Base-by-base conservation (phyloP, 2,888 invertebrate species). In the Mechanitis messenoides region DNA sequence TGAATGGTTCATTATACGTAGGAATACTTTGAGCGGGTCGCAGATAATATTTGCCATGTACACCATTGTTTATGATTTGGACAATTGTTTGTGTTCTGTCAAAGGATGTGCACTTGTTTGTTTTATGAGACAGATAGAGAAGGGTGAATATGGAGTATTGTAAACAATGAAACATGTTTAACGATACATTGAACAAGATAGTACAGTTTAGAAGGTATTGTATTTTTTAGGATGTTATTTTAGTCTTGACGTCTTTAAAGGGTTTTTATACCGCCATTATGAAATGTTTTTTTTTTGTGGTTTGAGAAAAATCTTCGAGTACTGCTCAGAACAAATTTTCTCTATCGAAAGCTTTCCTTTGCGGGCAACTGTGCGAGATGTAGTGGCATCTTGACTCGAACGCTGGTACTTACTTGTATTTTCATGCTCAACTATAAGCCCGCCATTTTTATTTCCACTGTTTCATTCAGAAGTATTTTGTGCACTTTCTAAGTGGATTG, bases 21-120 rank as follows among this genome's bases (percentile, higher is more conserved):
- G 87, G 86, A 86, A 84, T 85, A 84, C 83, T 84, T 82, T 81
- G 85, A 81, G 69, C 78, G 78, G 80, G 79, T 74, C 74, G 74
- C 76, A 79, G 84, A 85, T 87, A 84, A 87, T 90, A 85, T 88
- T 89, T 89, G 90, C 88, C 77, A 85, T 87, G 85, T 87, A 80
- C 79, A 85, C 85, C 82, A 89, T 90, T 90, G 90, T 90, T 89
- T 89, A 89, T 87, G 86, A 87, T 88, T 87, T 85, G 79, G 84
- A 84, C 87, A 85, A 89, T 88, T 90, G 89, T 90, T 88, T 90
- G 87, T 83, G 81, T 83, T 77, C 80, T 81, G 87, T 88, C 89
- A 90, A 89, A 90, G 89, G 89, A 88, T 88, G 89, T 76, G 84
- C 89, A 87, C 82, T 89, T 89, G 86, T 87, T 87, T 88, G 76